phyloP scores from a whole-genome alignment of 2,113 vertebrate genomes.

The Canis aureus region DNA sequence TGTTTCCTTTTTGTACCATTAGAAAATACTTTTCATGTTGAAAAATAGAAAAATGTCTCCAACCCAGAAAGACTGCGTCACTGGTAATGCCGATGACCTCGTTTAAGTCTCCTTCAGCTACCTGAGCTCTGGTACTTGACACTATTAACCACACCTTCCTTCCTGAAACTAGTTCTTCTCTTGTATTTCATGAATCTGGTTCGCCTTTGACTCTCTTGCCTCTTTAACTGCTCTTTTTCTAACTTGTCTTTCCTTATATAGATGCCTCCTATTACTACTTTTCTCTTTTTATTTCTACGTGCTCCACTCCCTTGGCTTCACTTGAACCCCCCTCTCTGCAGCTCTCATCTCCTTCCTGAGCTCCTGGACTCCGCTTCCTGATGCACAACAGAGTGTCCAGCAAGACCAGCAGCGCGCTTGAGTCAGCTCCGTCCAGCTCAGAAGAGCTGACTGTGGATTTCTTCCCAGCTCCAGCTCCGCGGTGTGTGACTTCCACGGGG shows the following conservation, averaged over 20 bases:
- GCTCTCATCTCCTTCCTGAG: not conserved
- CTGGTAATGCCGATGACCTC: conserved; percentile 47
- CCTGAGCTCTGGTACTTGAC: conserved; percentile 66
- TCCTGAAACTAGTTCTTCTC: conserved; percentile 65
- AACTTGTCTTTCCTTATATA: not conserved
- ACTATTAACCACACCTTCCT: conserved; percentile 61
- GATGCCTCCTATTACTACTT: not conserved
- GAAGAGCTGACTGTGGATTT: not conserved
- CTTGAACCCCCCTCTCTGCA: not conserved
- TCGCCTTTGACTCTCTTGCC: conserved; percentile 38
- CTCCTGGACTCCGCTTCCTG: not conserved
- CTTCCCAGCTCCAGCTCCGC: not conserved
- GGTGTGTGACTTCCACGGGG: not conserved
- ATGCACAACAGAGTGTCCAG: not conserved
- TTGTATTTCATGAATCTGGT: conserved; percentile 58
- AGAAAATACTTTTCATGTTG: not conserved
- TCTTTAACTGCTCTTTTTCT: not conserved
- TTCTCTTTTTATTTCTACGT: not conserved
- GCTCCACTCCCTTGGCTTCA: not conserved
- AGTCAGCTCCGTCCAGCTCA: not conserved
- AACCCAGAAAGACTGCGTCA: not conserved
- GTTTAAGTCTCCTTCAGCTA: conserved; percentile 58
- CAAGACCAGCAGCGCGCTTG: not conserved
- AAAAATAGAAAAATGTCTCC: conserved; percentile 26
- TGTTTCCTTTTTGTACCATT: not conserved